Conservation (phyloP, 2,797 vertebrate genomes). For the Agapornis canus region DNA sequence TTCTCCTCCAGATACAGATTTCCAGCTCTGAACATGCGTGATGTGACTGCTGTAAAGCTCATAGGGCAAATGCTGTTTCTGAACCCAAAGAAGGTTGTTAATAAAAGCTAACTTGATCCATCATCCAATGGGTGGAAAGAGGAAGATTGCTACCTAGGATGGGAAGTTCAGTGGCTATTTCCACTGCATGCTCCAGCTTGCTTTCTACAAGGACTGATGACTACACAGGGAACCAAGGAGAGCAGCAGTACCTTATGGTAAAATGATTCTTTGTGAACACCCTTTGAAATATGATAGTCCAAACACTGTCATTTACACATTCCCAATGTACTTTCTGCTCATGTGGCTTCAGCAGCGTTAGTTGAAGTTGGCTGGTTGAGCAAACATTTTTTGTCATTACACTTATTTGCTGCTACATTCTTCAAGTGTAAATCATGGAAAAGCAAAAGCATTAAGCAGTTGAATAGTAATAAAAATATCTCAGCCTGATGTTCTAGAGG, state of each 20-base stretch:
- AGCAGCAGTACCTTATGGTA: not conserved
- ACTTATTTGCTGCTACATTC: not conserved
- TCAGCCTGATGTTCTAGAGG: not conserved
- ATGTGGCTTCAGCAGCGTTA: not conserved
- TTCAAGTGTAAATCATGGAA: conserved; percentile 19
- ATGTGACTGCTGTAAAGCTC: not conserved
- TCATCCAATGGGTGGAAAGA: rapidly evolving
- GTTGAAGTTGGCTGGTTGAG: not conserved
- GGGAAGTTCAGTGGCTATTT: not conserved
- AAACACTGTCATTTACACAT: not conserved
- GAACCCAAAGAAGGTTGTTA: not conserved
- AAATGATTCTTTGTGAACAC: not conserved
- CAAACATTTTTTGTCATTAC: not conserved
- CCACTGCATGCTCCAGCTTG: not conserved
- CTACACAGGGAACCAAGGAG: not conserved
- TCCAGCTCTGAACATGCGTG: not conserved
- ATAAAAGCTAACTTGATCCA: not conserved
- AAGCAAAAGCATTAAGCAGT: not conserved
- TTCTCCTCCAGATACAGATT: not conserved
- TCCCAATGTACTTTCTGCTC: not conserved
- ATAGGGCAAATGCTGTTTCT: not conserved
- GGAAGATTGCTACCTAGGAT: not conserved
- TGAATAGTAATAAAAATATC: conserved; percentile 12
- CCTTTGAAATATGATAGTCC: not conserved
- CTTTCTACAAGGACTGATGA: not conserved